Conservation (phyloP, 2,888 invertebrate species). For the Nomada fabriciana region DNA sequence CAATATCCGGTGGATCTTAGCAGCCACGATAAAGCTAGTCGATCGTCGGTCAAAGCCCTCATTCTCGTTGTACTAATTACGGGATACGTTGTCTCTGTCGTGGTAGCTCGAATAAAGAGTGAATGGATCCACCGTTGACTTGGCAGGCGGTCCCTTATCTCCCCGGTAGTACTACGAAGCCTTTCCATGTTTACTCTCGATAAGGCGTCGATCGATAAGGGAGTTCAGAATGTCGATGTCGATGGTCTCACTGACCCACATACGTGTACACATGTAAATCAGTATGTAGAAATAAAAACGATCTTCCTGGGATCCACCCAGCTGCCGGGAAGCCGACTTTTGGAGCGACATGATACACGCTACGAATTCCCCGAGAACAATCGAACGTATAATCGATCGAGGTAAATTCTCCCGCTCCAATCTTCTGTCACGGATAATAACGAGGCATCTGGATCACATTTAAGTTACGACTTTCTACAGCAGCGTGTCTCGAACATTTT, state of each 20-base stretch:
- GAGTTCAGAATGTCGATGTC: constrained; percentile 47
- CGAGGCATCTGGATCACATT: constrained; percentile 43
- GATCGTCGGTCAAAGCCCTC: constrained; percentile 53
- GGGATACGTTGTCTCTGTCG: constrained; percentile 14
- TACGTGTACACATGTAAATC: constrained; percentile 36
- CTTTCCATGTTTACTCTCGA: constrained; percentile 72
- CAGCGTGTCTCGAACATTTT: constrained; percentile 27
- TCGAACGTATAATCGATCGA: constrained; percentile 50
- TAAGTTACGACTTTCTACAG: constrained; percentile 55
- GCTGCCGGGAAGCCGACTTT: background rate
- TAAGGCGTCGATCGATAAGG: constrained; percentile 74
- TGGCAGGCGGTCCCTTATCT: constrained; percentile 65
- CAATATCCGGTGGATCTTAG: constrained; percentile 57
- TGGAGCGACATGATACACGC: background rate
- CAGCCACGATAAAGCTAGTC: constrained; percentile 35
- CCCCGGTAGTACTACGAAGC: constrained; percentile 68
- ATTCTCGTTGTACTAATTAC: constrained; percentile 54
- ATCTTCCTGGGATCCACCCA: background rate
- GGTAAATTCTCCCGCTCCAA: constrained; percentile 35
- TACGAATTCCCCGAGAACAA: constrained; percentile 38
- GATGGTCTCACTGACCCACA: constrained; percentile 73
- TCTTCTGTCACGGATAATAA: constrained; percentile 59
- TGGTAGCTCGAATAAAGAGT: constrained; percentile 54
- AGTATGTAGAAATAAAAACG: background rate
- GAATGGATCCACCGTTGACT: constrained; percentile 56